A percentile compares a stretch with the other conserved stretches of the same genome.
Evolutionary conservation across 1,140 invertebrate species (phyloP).

Genomic region (Rhizoglyphus robini): DNA sequence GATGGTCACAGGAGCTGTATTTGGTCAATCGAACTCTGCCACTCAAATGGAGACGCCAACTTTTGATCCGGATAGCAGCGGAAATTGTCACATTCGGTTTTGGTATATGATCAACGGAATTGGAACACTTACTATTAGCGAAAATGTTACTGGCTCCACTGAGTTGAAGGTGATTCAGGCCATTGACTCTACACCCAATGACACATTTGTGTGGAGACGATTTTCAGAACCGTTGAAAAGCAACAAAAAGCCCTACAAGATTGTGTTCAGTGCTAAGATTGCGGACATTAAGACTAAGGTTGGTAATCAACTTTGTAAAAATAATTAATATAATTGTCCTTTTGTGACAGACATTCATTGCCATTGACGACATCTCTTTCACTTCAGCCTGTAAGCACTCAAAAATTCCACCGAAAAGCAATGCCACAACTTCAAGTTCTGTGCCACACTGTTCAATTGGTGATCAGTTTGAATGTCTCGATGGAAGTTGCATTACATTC

Average conservation of each 20-base stretch:
- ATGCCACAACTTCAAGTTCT: no score
- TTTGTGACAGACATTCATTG: slow-evolving; percentile 22
- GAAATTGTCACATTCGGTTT: slow-evolving; percentile 23
- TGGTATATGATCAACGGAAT: slow-evolving; percentile 22
- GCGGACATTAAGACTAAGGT: background rate
- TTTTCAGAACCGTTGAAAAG: background rate
- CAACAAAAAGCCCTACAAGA: background rate
- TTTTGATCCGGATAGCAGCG: slow-evolving; percentile 13
- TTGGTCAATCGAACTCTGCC: background rate
- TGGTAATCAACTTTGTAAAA: no score
- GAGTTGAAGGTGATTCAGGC: background rate
- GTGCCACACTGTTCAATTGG: no score
- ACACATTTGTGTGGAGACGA: background rate
- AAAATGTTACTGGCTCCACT: background rate
- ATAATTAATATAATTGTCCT: no score
- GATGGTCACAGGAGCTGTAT: background rate
- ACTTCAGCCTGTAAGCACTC: no score
- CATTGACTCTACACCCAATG: background rate
- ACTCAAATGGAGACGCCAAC: slow-evolving; percentile 18
- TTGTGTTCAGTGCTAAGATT: background rate
- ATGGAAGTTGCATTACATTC: slow-evolving; percentile 23
- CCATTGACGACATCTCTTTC: slow-evolving; percentile 27
- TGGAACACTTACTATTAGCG: slow-evolving; percentile 18
- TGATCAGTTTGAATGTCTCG: slow-evolving; percentile 25
- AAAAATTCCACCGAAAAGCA: no score